phyloP scores from a whole-genome alignment of 2,113 vertebrate species.

The Arizona elegans region DNA sequence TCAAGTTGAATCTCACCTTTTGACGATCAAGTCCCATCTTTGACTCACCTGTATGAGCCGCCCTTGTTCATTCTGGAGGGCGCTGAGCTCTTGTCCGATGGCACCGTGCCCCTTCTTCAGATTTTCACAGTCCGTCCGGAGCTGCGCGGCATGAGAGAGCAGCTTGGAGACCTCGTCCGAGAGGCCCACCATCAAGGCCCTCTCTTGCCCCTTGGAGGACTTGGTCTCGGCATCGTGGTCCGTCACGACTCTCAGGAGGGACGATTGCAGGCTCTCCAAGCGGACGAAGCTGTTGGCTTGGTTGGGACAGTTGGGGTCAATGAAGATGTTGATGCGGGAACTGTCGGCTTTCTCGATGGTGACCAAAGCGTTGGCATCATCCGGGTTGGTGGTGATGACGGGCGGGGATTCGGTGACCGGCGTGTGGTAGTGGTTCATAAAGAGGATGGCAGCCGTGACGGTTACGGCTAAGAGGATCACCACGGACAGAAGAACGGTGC shows the following conservation, averaged over 20 bases:
- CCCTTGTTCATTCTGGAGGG: conserved; percentile 89
- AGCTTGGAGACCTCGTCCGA: conserved; percentile 89
- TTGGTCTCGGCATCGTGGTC: conserved; percentile 81
- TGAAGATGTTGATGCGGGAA: conserved; percentile 94
- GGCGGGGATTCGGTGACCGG: conserved; percentile 81
- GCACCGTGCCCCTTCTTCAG: conserved; percentile 82
- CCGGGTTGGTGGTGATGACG: conserved; percentile 88
- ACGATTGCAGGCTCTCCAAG: conserved; percentile 87
- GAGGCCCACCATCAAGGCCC: conserved; percentile 82
- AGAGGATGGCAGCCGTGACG: conserved; percentile 87
- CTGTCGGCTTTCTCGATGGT: conserved; percentile 90
- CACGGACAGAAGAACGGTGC: conserved; percentile 89
- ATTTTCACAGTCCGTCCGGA: conserved; percentile 84
- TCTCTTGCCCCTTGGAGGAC: conserved; percentile 81
- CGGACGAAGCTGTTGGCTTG: conserved; percentile 80
- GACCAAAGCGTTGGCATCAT: conserved; percentile 88
- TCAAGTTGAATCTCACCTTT: not conserved
- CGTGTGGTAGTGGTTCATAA: conserved; percentile 89
- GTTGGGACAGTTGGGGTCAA: conserved; percentile 96
- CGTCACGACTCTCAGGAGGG: conserved; percentile 79
- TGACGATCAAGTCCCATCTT: not conserved
- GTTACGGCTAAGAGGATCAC: conserved; percentile 88
- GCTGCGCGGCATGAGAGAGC: conserved; percentile 76
- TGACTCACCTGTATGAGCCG: conserved; percentile 88
- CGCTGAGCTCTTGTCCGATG: conserved; percentile 87